Base-by-base conservation (phyloP, 2,113 vertebrate species). In the Zosterops lateralis region DNA sequence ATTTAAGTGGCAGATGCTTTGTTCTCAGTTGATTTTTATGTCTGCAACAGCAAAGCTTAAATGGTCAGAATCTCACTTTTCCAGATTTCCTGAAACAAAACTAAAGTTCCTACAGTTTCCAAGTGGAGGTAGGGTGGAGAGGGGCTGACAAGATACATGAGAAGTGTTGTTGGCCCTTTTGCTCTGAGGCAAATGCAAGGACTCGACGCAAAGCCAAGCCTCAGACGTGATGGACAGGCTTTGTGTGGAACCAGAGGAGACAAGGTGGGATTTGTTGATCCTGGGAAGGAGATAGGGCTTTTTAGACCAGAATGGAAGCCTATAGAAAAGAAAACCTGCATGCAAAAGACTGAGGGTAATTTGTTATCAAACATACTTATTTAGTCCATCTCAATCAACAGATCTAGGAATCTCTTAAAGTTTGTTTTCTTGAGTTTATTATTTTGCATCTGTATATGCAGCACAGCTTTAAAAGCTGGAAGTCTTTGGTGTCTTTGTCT, bases 1-100 rank as follows among this genome's bases (percentile, higher is more conserved):
- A 73, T 88, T 91, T 62, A 88, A 86, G 54, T 40, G 45, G 73
- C 48, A 58, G 92, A 77, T 84, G 42, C 64, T 87, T 91, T 90
- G 19, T 86, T 86, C 71, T 74, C 38, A 3, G 45, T 67, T 95
- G 34, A 51, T 76, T 92, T 61, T 61, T 76, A 19, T 45, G 14
- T 56, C 32, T 58, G 28, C 54, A 45, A 48, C 36, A 71, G 36
- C 17, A 89, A 70, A n/a, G 25, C 24, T 92, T 89, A 67, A 84
- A 71, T 50, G 28, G 34, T 58, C 34, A 78, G 73, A 57, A 64
- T 77, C 56, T 90, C 38, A 9, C 15, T 32, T 89, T 80, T 84
- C 75, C n/a, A 36, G 32, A 71, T 82, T 73, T 79, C 54, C 54
- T 70, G 50, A 85, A 92, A 68, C 21, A 79, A 57, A 88, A 57